phyloP scores from a whole-genome alignment of 2,113 vertebrate genomes.

The Odontesthes bonariensis region DNA sequence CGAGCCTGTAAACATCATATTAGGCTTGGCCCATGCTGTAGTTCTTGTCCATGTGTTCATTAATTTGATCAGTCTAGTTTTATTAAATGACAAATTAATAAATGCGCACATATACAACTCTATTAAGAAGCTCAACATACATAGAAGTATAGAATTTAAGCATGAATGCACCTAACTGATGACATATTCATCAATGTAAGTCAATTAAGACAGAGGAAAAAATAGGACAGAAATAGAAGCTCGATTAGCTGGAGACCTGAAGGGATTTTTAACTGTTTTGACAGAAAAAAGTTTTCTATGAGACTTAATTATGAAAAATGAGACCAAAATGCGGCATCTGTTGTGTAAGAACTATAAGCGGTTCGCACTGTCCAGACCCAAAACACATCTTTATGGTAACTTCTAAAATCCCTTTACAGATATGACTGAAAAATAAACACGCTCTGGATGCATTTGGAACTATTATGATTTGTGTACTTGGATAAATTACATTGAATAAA shows the following conservation, averaged over 20 bases:
- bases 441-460: too few species aligned
- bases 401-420: too few species aligned
- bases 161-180: conserved; percentile 13
- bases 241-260: conserved; percentile 15
- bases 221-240: conserved; percentile 1
- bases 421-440: too few species aligned
- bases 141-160: conserved; percentile 6
- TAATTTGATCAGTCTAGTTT: conserved; percentile 44
- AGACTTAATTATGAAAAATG: conserved; percentile 13
- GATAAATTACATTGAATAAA: too few species aligned
- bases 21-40: conserved; percentile 34
- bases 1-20: conserved; percentile 53
- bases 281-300: background rate
- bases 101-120: conserved; percentile 1
- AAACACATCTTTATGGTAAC: too few species aligned
- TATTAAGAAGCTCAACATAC: conserved; percentile 16
- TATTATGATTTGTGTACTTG: too few species aligned
- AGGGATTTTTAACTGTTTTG: conserved; percentile 25
- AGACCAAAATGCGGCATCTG: background rate
- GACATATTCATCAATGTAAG: conserved; percentile 44
- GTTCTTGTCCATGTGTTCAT: conserved; percentile 56
- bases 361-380: too few species aligned
- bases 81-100: conserved; percentile 38
- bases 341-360: too few species aligned
- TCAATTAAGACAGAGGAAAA: conserved; percentile 11